These are phyloP conservation scores for Troilus luridus DNA, from an alignment of 2,888 invertebrate genomes.

Conservation along the genomic window DNA sequence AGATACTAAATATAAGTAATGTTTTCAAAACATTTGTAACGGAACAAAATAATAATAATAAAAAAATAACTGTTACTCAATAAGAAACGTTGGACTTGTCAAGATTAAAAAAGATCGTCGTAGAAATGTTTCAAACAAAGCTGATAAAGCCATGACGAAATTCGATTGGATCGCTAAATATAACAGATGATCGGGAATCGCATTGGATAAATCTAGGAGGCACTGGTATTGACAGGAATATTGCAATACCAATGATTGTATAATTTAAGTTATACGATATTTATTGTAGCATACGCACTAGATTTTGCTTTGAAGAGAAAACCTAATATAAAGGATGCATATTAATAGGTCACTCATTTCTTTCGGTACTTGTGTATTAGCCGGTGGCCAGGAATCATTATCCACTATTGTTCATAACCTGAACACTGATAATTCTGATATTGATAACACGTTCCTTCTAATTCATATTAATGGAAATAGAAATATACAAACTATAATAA, in stretches of 20 bases:
- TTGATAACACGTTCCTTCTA: no score
- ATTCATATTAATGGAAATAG: no score
- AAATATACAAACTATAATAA: no score
- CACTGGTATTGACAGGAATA: neutral
- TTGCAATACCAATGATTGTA: neutral
- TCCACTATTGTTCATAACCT: no score
- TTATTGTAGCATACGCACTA: no score
- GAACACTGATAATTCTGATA: no score
- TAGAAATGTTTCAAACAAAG: neutral
- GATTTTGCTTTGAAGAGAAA: neutral
- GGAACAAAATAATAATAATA: neutral
- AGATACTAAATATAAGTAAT: neutral
- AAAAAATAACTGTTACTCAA: neutral
- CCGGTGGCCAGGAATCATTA: no score
- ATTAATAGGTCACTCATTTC: no score
- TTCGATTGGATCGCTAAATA: neutral
- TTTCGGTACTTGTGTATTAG: no score
- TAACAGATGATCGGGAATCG: neutral
- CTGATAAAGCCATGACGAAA: neutral
- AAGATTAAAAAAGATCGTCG: neutral
- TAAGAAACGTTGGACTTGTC: neutral
- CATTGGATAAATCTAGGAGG: neutral
- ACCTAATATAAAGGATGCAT: neutral
- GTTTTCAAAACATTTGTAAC: neutral
- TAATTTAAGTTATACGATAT: no score